A percentile compares a stretch with the other conserved stretches of the same genome.
Evolutionary conservation across 2,888 invertebrate species (phyloP).

Genomic region (Scrobipalpa atriplicella): DNA sequence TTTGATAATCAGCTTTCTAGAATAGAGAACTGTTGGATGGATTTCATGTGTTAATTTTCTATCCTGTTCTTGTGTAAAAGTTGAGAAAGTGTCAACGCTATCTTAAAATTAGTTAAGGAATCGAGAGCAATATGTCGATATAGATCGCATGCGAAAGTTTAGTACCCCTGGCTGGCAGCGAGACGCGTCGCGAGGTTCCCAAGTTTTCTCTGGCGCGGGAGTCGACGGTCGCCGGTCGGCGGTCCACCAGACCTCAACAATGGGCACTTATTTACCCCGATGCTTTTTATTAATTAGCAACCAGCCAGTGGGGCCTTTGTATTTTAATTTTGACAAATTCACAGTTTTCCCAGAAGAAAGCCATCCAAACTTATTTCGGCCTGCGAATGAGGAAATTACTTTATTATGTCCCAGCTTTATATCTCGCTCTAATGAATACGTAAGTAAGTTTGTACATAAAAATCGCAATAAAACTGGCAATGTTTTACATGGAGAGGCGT

Average conservation of each 20-base stretch:
- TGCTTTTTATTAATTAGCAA: slow-evolving; percentile 72
- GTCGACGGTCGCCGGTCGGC: neutral
- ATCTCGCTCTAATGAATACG: slow-evolving; percentile 52
- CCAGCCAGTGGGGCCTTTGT: slow-evolving; percentile 64
- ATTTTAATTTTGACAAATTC: slow-evolving; percentile 76
- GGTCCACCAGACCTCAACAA: slow-evolving; percentile 51
- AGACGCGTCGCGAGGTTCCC: slow-evolving; percentile 26
- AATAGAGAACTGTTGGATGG: no score
- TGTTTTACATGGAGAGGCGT: slow-evolving; percentile 36
- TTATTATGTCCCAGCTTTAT: slow-evolving; percentile 50
- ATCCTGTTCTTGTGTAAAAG: no score
- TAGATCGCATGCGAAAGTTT: neutral
- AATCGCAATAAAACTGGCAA: slow-evolving; percentile 42
- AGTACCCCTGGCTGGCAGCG: neutral
- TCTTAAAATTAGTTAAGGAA: no score
- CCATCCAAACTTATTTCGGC: slow-evolving; percentile 29
- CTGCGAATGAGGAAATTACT: slow-evolving; percentile 47
- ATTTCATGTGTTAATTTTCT: no score
- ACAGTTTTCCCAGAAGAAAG: slow-evolving; percentile 62
- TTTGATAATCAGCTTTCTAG: no score
- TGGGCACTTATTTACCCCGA: slow-evolving; percentile 70
- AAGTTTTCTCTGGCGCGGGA: slow-evolving; percentile 22
- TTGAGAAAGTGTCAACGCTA: no score
- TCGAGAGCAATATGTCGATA: neutral
- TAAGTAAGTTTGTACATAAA: slow-evolving; percentile 36